Conservation (phyloP, 1,140 invertebrate genomes). For the Drosophila micromelanica region DNA sequence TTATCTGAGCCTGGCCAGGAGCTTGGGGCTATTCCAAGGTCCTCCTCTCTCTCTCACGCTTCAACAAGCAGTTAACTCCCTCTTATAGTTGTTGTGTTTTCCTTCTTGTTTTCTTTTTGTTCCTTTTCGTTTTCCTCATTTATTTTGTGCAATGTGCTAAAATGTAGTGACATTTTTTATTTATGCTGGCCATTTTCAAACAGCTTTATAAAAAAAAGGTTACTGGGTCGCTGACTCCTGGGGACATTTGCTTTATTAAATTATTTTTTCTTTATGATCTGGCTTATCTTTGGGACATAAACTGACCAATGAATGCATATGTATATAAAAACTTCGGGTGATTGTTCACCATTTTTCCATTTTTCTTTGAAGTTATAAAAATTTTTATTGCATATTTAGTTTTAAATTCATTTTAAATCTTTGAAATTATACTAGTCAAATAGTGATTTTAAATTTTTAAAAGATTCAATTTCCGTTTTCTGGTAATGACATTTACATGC, state of each 20-base stretch:
- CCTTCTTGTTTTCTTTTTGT: conserved; percentile 20
- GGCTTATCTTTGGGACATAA: conserved; percentile 62
- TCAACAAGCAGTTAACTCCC: background rate
- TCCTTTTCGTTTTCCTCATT: conserved; percentile 33
- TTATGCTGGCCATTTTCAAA: conserved; percentile 59
- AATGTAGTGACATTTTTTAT: conserved; percentile 76
- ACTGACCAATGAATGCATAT: conserved; percentile 42
- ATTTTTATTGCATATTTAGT: too few species aligned
- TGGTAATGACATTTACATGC: conserved; percentile 24
- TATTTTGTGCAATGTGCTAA: conserved; percentile 69
- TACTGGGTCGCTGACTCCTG: conserved; percentile 53
- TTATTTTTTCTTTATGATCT: conserved; percentile 53
- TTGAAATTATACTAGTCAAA: too few species aligned
- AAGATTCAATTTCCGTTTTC: too few species aligned
- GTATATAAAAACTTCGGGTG: too few species aligned
- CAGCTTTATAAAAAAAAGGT: conserved; percentile 55
- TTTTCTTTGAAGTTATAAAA: too few species aligned
- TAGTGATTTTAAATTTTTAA: too few species aligned
- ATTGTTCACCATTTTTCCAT: too few species aligned
- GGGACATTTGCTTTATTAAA: conserved; percentile 67
- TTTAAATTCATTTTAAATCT: too few species aligned
- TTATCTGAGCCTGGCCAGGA: conserved; percentile 37
- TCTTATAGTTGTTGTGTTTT: conserved; percentile 13
- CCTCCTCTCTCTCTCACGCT: background rate
- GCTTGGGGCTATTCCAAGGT: conserved; percentile 3